Evolutionary conservation across 2,797 vertebrate genomes (phyloP), one percentile per base, ranked within the genome.

Genomic region (Telmatherina bonti): DNA sequence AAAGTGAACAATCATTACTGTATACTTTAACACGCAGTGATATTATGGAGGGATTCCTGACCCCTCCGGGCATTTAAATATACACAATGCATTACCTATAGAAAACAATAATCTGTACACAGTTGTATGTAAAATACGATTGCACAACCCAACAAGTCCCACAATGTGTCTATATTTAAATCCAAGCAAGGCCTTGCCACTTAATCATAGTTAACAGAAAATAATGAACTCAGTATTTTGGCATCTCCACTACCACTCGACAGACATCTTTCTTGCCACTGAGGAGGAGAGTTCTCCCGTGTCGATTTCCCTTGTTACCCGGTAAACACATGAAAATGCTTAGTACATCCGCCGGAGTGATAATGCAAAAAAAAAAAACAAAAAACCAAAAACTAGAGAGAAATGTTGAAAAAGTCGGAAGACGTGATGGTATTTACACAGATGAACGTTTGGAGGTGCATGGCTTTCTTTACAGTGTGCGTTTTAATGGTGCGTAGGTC

Each of bases 391-490:
- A 82, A 5, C 70, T 63, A 35, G 67, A 72, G 70, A 75, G 33
- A 76, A 79, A 61, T 65, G 69, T 30, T 62, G 69, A 67, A 62
- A 84, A 62, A 67, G 51, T 73, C 30, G 60, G 84, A 83, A 84
- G 87, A 90, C 85, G 30, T 63, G 58, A 78, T 68, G 58, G 83
- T 90, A 84, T 91, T 78, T 89, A 93, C 88, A 85, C 62, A 29
- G 82, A 90, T 82, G 65, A 83, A 89, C 79, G 82, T 43, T 64
- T 78, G 70, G 79, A 85, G 86, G 82, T 91, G 90, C 88, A 93
- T 93, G 93, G 93, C 93, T 93, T 92, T 91, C 88, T 92, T 83
- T 92, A 92, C 90, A 91, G 70, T 92, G 90, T 91, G 92, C 88
- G 76, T 89, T 81, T 74, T 53, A 62, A 79, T 64, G 75, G 69